A percentile compares a stretch with the other conserved stretches of the same genome.
Conservation (phyloP, 2,797 vertebrate genomes). For the Sparus aurata region DNA sequence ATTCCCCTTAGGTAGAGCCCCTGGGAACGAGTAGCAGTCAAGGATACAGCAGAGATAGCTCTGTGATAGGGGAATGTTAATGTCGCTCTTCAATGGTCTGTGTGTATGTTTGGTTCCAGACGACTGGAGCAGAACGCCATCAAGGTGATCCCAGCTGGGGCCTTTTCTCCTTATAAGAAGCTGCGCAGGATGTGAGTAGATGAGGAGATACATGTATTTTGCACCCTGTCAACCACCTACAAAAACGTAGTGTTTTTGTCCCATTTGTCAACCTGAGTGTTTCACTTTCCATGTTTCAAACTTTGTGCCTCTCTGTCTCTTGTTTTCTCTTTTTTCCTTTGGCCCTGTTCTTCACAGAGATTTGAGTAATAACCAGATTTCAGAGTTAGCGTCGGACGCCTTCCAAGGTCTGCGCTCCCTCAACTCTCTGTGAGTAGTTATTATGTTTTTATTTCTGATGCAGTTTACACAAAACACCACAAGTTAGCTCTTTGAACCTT, state of each 20-base stretch:
- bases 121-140: conserved; percentile 98
- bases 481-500: not conserved
- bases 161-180: conserved; percentile 98
- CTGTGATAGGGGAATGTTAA: conserved; percentile 69
- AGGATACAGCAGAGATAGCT: conserved; percentile 55
- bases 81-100: conserved; percentile 70
- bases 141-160: conserved; percentile 96
- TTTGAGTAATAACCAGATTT: conserved; percentile 99
- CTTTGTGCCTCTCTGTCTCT: conserved; percentile 1
- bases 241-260: conserved; percentile 18
- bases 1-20: conserved; percentile 53
- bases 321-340: conserved; percentile 13
- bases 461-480: conserved; percentile 7
- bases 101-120: conserved; percentile 86
- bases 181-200: conserved; percentile 96
- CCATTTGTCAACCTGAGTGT: conserved; percentile 37
- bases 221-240: conserved; percentile 26
- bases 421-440: conserved; percentile 92
- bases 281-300: conserved; percentile 8
- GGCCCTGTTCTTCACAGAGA: conserved; percentile 84
- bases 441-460: conserved; percentile 20
- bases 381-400: conserved; percentile 94
- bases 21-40: conserved; percentile 52
- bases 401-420: conserved; percentile 97
- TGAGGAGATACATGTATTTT: conserved; percentile 48